Base-by-base conservation (phyloP, 2,113 vertebrate species). In the Nerophis lumbriciformis region DNA sequence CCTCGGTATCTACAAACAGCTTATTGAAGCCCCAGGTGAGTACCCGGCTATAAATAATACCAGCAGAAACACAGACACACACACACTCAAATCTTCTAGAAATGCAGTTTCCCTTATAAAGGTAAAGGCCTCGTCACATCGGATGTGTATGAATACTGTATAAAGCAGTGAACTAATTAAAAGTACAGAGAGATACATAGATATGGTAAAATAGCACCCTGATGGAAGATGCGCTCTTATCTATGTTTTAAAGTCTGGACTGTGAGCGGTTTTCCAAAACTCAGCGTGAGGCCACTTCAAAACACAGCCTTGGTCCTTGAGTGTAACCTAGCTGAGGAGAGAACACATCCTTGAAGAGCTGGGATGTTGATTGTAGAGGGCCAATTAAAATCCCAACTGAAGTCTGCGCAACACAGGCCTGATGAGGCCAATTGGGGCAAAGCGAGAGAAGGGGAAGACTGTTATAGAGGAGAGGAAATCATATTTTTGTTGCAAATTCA, bases 21-120 rank as follows among this genome's bases (percentile, higher is more conserved):
- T 98, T 84, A 93, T 96, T 73, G 88, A 91, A 90, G 94, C 92
- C 83, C 94, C 97, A 94, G 97, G 97, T 99, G 93, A 93, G 93
- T 81, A 64, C 74, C 76, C 74, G 85, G 79, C 71, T 37, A 75
- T 75, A 72, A 75, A 73, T 72, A 74, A 35, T 56, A 71, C 8
- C 61, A 57, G 39, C 65, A 62, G 37, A 68, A 50, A 13, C 37
- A 48, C 54, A 55, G 63, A 60, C 53, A 28, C 28, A 28, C 61
- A 7, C 53, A 51, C 66, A 49, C 50, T n/a, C 53, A 45, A 52
- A 52, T 28, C 63, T 62, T 58, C 53, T 42, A 21, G 53, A 73
- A 45, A 45, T 9, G 39, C 55, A 45, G 44, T 16, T 55, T 58
- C 55, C 8, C 49, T 28, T 59, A 56, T 61, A 44, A 62, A 69